Evolutionary conservation across 92 coral and sea anemone genomes (phyloP).

Genomic region (Epizoanthus rinbou): DNA sequence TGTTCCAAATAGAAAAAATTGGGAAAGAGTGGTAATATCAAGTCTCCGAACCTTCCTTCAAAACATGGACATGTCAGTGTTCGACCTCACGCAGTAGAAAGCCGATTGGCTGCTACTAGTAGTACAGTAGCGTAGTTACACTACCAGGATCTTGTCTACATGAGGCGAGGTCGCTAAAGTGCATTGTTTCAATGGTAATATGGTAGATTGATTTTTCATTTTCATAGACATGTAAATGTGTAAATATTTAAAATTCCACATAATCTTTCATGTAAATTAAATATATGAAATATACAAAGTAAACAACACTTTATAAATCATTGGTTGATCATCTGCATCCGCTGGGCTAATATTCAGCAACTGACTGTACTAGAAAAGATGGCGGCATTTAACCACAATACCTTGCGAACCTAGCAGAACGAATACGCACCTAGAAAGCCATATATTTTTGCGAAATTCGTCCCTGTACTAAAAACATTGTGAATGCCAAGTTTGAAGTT

Average conservation of each 20-base stretch:
- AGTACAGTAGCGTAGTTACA: not conserved
- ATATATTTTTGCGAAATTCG: too few relatives aligned
- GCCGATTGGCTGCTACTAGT: not conserved
- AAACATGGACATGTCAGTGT: not conserved
- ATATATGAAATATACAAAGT: too few relatives aligned
- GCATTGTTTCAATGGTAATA: conserved; percentile 17
- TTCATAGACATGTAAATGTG: not conserved
- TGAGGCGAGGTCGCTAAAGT: conserved; percentile 7
- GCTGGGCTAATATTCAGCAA: too few relatives aligned
- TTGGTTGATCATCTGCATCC: too few relatives aligned
- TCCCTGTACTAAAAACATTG: too few relatives aligned
- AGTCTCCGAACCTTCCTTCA: conserved; percentile 9
- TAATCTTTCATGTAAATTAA: not conserved
- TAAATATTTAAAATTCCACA: not conserved
- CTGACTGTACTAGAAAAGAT: too few relatives aligned
- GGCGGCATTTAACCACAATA: too few relatives aligned
- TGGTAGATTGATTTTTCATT: not conserved
- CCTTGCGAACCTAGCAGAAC: too few relatives aligned
- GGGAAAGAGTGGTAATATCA: conserved; percentile 10
- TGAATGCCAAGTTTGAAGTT: too few relatives aligned
- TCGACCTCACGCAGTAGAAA: not conserved
- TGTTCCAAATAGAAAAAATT: conserved; percentile 1
- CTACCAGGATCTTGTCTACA: not conserved
- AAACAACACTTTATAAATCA: not conserved
- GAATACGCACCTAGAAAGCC: too few relatives aligned